Conservation (phyloP, 1,140 invertebrate species). For the Sinonovacula constricta region DNA sequence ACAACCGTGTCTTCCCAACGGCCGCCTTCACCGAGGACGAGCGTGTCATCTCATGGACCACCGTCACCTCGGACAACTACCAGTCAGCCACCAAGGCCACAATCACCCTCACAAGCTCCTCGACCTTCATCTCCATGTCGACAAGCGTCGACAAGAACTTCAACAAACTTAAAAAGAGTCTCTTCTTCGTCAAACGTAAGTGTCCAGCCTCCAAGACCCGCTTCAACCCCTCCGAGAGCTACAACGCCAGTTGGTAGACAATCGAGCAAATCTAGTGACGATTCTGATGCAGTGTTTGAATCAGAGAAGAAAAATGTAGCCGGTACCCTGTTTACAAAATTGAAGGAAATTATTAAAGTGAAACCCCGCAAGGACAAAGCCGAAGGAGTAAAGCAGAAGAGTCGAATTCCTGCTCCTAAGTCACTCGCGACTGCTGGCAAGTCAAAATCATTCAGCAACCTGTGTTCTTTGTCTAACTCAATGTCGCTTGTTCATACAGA, state of each 20-base stretch:
- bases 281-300: slow-evolving; percentile 38
- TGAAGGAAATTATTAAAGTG: slow-evolving; percentile 71
- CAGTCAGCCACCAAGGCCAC: not conserved
- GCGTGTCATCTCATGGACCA: slow-evolving; percentile 1
- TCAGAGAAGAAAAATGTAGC: slow-evolving; percentile 54
- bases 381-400: slow-evolving; percentile 51
- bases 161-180: slow-evolving; percentile 22
- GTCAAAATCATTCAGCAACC: slow-evolving; percentile 66
- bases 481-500: slow-evolving; percentile 13
- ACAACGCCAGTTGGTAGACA: slow-evolving; percentile 46
- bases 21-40: slow-evolving; percentile 14
- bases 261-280: slow-evolving; percentile 51
- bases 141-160: not conserved
- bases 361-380: slow-evolving; percentile 63
- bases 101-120: slow-evolving; percentile 4
- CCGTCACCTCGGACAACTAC: not conserved
- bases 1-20: not conserved
- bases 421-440: slow-evolving; percentile 52
- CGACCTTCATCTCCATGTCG: slow-evolving; percentile 46
- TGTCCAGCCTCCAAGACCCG: slow-evolving; percentile 50
- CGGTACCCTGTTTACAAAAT: slow-evolving; percentile 64
- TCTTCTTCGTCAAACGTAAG: slow-evolving; percentile 16
- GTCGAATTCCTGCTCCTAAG: slow-evolving; percentile 68
- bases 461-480: slow-evolving; percentile 31
- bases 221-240: slow-evolving; percentile 55